A percentile compares a stretch with the other conserved stretches of the same genome.
phyloP scores from a whole-genome alignment of 1,140 invertebrate species.

The Euglossa dilemma region DNA sequence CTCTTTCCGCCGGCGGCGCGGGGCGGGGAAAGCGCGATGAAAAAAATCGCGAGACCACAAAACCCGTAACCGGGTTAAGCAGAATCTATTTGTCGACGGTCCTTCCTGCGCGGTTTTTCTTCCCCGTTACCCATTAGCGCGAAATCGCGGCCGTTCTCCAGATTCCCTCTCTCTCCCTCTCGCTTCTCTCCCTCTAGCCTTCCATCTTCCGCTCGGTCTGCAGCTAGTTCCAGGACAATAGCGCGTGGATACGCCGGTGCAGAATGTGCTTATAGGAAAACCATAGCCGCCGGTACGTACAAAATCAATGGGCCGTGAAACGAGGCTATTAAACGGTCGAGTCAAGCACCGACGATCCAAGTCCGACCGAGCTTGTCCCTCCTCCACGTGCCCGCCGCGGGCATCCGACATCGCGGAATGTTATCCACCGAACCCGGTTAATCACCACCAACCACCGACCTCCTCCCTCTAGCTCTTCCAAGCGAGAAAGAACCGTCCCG shows the following conservation, averaged over 20 bases:
- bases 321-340: slow-evolving; percentile 76
- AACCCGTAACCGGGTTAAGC: slow-evolving; percentile 37
- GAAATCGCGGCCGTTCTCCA: slow-evolving; percentile 7
- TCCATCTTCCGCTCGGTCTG: neutral
- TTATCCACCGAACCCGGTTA: slow-evolving; percentile 44
- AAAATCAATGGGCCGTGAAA: slow-evolving; percentile 75
- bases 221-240: slow-evolving; percentile 25
- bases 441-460: slow-evolving; percentile 35
- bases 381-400: slow-evolving; percentile 46
- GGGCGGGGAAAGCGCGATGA: too few relatives aligned
- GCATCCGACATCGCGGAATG: slow-evolving; percentile 43
- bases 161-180: neutral
- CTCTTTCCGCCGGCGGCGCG: too few relatives aligned
- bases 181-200: neutral
- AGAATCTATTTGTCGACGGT: slow-evolving; percentile 25
- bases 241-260: slow-evolving; percentile 26
- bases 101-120: slow-evolving; percentile 16
- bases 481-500: neutral
- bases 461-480: neutral
- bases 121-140: slow-evolving; percentile 18
- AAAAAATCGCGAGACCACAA: neutral
- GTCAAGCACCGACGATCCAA: slow-evolving; percentile 68
- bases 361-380: slow-evolving; percentile 60
- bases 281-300: slow-evolving; percentile 44
- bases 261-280: slow-evolving; percentile 45